Evolutionary conservation across 2,797 vertebrate species (phyloP), one percentile per base, ranked within the genome.

Genomic region (Podarcis siculus): DNA sequence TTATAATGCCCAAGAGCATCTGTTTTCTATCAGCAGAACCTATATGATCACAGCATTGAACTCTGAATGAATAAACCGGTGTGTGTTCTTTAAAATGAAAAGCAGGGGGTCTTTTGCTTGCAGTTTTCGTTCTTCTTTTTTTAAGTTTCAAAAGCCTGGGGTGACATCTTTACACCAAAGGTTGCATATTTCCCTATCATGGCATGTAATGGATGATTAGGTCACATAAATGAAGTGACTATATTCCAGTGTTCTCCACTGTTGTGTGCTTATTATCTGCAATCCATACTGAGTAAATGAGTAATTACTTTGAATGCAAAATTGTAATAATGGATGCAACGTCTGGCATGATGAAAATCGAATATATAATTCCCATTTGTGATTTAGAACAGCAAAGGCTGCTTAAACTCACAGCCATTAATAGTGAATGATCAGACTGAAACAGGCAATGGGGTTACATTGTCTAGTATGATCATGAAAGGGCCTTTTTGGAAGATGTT

Each of bases 161-260:
- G 79, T 0, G 0, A 21, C 2, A 9, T 85, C 90, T 77, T 88
- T 76, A 73, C 30, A 45, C 8, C 75, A 66, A 80, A 10, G 17
- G 84, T 84, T 84, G 27, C 9, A 8, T 32, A 73, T 30, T 75
- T 87, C 42, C 42, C 78, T 69, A 78, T 72, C 82, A 76, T 0
- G 4, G 75, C 82, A 69, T 84, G 67, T 23, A 77, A 37, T 19
- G 80, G 79, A 37, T 83, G 82, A 91, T 90, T 82, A 87, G 45
- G 64, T 88, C 21, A 4, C 76, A 86, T 66, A 30, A 86, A 55
- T 0, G 0, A 25, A 72, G 17, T 87, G 87, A 92, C 23, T 89
- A 42, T 30, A 89, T 88, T 91, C 49, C 80, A 9, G 35, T 69
- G 23, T 21, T 42, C n/a, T 79, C 25, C 66, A 89, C 69, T 27